Conservation (phyloP, 1,140 invertebrate species). For the Leptestheria dahalacensis region DNA sequence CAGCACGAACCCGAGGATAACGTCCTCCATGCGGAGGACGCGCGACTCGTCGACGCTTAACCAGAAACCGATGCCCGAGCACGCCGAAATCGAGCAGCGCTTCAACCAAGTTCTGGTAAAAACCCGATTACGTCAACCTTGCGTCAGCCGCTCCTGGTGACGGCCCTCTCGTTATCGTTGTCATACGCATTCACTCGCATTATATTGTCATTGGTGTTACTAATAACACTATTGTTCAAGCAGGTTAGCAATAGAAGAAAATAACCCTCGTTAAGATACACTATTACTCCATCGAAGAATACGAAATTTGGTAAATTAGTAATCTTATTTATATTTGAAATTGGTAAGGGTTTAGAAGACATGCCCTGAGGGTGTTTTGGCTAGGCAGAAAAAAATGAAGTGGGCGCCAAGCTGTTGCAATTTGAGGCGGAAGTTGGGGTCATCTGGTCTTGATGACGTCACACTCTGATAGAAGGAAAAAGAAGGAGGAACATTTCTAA, state of each 20-base stretch:
- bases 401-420: not conserved
- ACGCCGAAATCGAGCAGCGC: conserved; percentile 68
- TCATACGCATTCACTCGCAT: no score
- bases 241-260: no score
- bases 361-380: not conserved
- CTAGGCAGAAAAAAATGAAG: not conserved
- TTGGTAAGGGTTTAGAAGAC: not conserved
- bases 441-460: not conserved
- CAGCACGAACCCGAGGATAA: not conserved
- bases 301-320: no score
- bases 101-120: conserved; percentile 92
- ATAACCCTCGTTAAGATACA: no score
- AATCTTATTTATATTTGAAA: not conserved
- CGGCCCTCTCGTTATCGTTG: no score
- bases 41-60: not conserved
- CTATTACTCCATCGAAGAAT: no score
- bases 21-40: not conserved
- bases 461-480: no score
- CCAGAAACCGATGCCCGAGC: conserved; percentile 61
- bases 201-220: no score
- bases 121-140: no score
- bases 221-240: no score
- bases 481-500: no score
- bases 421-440: not conserved
- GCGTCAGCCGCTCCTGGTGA: no score